Evolutionary conservation across 64 coral and sea anemone species (phyloP).

Genomic region (Acropora tenuis): DNA sequence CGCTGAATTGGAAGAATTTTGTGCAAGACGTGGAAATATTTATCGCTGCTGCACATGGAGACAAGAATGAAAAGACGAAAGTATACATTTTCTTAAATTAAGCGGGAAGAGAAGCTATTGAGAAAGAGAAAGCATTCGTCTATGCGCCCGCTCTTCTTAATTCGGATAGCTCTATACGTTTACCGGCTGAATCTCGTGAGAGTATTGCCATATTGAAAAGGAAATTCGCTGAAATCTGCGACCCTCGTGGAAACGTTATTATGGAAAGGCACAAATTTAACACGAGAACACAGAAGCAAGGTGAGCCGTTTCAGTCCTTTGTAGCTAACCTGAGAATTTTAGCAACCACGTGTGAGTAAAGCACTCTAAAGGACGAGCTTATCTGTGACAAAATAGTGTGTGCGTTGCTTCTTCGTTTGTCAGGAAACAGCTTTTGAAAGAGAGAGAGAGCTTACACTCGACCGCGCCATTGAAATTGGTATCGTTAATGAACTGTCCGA

Average conservation of each 20-base stretch:
- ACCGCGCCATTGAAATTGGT: background rate
- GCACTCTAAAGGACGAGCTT: too few species aligned
- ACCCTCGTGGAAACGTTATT: too few species aligned
- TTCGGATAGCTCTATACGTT: too few species aligned
- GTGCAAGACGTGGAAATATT: background rate
- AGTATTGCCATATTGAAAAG: too few species aligned
- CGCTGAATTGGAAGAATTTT: conserved; percentile 9
- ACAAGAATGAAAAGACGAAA: conserved; percentile 43
- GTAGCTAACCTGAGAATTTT: conserved; percentile 13
- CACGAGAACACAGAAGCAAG: conserved; percentile 9
- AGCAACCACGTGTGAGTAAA: background rate
- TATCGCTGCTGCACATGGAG: background rate
- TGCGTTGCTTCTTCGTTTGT: background rate
- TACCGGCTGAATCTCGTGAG: too few species aligned
- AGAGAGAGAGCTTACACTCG: background rate
- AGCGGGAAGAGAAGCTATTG: conserved; percentile 48
- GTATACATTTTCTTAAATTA: conserved; percentile 34
- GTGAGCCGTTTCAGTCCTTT: conserved; percentile 28
- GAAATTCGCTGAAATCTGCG: too few species aligned
- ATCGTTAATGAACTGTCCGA: background rate
- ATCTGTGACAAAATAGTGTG: background rate
- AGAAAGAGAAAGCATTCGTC: conserved; percentile 33
- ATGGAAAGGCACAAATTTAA: too few species aligned
- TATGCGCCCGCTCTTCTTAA: conserved; percentile 22
- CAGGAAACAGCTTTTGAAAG: background rate